phyloP scores from a whole-genome alignment of 2,888 invertebrate species.

The Eurois occulta region DNA sequence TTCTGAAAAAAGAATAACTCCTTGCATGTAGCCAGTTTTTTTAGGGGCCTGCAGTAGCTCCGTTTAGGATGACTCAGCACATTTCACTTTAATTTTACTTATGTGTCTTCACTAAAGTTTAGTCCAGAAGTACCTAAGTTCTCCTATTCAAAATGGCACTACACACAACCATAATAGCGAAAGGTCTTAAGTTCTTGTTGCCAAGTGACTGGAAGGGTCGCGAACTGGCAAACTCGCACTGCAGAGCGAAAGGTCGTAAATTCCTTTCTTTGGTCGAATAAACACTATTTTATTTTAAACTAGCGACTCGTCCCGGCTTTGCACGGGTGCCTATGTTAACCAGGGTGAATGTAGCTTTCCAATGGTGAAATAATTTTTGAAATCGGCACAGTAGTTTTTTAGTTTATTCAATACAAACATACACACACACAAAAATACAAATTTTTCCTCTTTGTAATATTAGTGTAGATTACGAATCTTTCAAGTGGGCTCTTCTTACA shows the following conservation, averaged over 20 bases:
- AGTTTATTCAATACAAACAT: no score
- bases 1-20: neutral
- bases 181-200: slow-evolving; percentile 13
- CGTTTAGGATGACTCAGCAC: neutral
- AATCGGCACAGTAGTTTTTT: no score
- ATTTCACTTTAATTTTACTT: neutral
- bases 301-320: no score
- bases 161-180: neutral
- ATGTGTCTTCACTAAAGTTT: neutral
- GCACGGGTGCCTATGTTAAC: no score
- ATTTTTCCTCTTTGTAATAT: no score
- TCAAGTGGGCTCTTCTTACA: neutral
- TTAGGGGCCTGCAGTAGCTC: neutral
- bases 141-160: neutral
- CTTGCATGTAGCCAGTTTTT: neutral
- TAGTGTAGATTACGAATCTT: no score
- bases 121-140: neutral
- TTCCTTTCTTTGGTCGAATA: neutral
- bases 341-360: no score
- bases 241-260: neutral
- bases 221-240: neutral
- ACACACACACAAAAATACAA: no score
- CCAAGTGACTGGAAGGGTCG: neutral
- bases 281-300: slow-evolving; percentile 9
- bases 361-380: no score